Evolutionary conservation across 2,888 invertebrate species (phyloP).

Genomic region (Tetragnatha montana): DNA sequence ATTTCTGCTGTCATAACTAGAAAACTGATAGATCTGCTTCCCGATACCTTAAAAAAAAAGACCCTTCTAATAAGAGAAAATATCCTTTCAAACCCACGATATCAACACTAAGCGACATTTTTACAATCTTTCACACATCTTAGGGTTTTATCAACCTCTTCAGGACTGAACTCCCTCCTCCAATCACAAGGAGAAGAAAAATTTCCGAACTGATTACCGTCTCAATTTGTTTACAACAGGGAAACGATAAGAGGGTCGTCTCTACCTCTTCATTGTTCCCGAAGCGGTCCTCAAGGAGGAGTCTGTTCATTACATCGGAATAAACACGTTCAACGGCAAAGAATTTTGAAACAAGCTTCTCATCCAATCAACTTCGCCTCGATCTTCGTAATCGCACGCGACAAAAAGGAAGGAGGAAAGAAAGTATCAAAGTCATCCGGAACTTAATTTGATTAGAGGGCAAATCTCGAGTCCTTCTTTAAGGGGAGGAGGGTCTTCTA

Average conservation of each 20-base stretch:
- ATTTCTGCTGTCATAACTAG: too few species aligned
- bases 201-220: too few species aligned
- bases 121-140: too few species aligned
- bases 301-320: neutral
- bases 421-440: constrained; percentile 29
- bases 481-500: neutral
- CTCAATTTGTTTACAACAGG: neutral
- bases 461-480: constrained; percentile 5
- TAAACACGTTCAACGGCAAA: neutral
- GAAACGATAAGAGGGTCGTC: constrained; percentile 16
- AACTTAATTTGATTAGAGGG: constrained; percentile 35
- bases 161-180: neutral
- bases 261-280: neutral
- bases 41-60: too few species aligned
- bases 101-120: too few species aligned
- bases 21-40: too few species aligned
- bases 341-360: constrained; percentile 20
- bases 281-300: neutral
- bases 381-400: neutral
- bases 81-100: too few species aligned
- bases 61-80: too few species aligned
- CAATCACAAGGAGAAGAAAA: neutral
- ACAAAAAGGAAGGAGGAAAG: neutral
- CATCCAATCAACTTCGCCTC: constrained; percentile 8
- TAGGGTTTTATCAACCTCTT: too few species aligned